phyloP scores from a whole-genome alignment of 2,888 invertebrate genomes.

The Xestobium rufovillosum region DNA sequence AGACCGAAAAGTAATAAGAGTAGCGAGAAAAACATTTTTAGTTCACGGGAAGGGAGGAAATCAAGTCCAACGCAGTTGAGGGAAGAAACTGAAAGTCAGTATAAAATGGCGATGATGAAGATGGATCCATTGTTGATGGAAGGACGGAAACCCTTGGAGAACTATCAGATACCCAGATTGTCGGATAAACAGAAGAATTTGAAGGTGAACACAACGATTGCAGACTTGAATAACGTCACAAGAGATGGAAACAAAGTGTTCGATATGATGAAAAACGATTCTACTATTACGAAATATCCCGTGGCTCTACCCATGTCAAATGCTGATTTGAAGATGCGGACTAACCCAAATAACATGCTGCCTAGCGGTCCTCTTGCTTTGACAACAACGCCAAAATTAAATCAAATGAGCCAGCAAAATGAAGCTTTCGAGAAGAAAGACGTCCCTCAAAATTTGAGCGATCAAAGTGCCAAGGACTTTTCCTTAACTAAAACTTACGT shows the following conservation, averaged over 20 bases:
- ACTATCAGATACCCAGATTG: conserved; percentile 82
- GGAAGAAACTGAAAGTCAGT: conserved; percentile 55
- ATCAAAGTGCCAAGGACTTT: conserved; percentile 4
- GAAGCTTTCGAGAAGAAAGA: conserved; percentile 33
- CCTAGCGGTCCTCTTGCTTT: conserved; percentile 14
- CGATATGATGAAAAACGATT: conserved; percentile 34
- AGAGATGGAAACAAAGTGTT: conserved; percentile 35
- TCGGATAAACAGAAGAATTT: conserved; percentile 46
- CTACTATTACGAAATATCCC: conserved; percentile 34
- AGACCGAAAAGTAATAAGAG: conserved; percentile 53
- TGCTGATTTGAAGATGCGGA: conserved; percentile 36
- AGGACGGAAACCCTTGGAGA: conserved; percentile 72
- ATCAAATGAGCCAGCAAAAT: conserved; percentile 18
- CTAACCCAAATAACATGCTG: conserved; percentile 31
- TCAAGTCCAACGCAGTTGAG: conserved; percentile 58
- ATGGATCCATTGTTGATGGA: conserved; percentile 59
- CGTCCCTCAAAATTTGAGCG: conserved; percentile 29
- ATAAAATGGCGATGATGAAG: conserved; percentile 48
- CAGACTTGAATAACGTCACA: too few relatives aligned
- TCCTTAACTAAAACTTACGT: too few relatives aligned
- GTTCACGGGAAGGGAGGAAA: conserved; percentile 53
- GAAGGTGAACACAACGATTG: conserved; percentile 29
- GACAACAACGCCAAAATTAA: conserved; percentile 12
- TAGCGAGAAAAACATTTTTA: conserved; percentile 58
- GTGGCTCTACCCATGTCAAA: conserved; percentile 34